Evolutionary conservation across 2,888 invertebrate genomes (phyloP), one percentile per base, ranked within the genome.

Genomic region (Adineta ricciae): DNA sequence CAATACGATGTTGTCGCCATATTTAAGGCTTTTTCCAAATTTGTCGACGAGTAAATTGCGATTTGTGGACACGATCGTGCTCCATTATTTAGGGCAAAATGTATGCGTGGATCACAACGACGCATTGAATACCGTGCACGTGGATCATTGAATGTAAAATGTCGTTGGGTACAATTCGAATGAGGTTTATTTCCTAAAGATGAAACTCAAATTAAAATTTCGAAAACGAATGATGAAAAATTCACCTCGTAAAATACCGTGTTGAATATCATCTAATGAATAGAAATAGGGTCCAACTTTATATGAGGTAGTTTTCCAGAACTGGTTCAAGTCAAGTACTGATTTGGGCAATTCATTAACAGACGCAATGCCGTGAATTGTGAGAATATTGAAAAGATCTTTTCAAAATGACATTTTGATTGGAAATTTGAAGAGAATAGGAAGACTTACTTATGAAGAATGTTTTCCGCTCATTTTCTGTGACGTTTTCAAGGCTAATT

Each of bases 71-170:
- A 85, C 32, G 41, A 78, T 21, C 32, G 90, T 54, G 91, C 91
- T 85, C 91, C 91, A 88, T 90, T 91, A 82, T 90, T 90, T 19
- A 91, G 87, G 27, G 91, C 91, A 88, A 91, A 91, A 87, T 91
- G 91, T 83, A 91, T 89, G 84, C 91, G 88, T 3, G 91, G 90
- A 86, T 91, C 91, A 36, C 90, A 86, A 36, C 87, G 86, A 38
- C 88, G 87, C 36, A 89, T 86, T 54, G 88, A 87, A 87, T 88
- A 89, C 84, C 88, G 87, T 46, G 88, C 46, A 52, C 90, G 87
- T 0, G 89, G 88, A 87, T 91, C 91, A 54, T 87, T 88, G 21
- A 87, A 83, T 41, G 86, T 86, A 86, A 91, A 89, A 84, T 88
- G 88, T 21, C 88, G 88, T n/a, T 88, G 86, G 32, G 88, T 88